Evolutionary conservation across 2,888 invertebrate species (phyloP).

Genomic region (Plebejus argus): DNA sequence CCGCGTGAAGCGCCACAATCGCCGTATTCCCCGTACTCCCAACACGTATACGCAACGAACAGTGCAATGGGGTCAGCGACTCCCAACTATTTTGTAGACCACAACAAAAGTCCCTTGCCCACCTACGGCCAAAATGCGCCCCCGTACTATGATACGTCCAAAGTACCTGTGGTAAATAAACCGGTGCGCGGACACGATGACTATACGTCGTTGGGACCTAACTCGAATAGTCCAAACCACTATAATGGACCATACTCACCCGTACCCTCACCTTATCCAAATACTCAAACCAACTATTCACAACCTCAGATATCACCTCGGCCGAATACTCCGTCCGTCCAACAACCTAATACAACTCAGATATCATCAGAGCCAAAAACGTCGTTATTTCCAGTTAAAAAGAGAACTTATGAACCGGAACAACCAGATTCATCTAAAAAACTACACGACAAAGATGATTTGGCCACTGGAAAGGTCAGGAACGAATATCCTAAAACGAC

Average conservation of each 20-base stretch:
- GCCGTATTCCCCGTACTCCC: slow-evolving; percentile 71
- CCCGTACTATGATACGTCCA: slow-evolving; percentile 82
- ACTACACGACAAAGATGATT: slow-evolving; percentile 53
- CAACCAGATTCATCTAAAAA: slow-evolving; percentile 56
- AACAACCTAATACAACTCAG: slow-evolving; percentile 47
- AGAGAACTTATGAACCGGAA: slow-evolving; percentile 81
- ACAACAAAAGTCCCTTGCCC: slow-evolving; percentile 71
- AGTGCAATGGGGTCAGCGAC: slow-evolving; percentile 61
- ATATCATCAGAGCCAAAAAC: slow-evolving; percentile 59
- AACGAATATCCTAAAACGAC: slow-evolving; percentile 58
- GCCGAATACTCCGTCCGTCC: slow-evolving; percentile 47
- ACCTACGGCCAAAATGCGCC: slow-evolving; percentile 74
- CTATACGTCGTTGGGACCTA: slow-evolving; percentile 78
- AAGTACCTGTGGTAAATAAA: slow-evolving; percentile 69
- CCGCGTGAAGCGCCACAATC: slow-evolving; percentile 86
- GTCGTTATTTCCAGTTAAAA: slow-evolving; percentile 83
- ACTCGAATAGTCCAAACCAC: slow-evolving; percentile 76
- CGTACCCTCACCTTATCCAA: slow-evolving; percentile 64
- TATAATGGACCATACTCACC: slow-evolving; percentile 69
- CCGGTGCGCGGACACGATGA: slow-evolving; percentile 78
- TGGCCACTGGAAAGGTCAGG: slow-evolving; percentile 48
- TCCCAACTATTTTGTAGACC: slow-evolving; percentile 70
- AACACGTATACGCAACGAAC: slow-evolving; percentile 73
- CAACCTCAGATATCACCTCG: slow-evolving; percentile 60
- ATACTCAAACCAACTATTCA: slow-evolving; percentile 59